phyloP scores from a whole-genome alignment of 2,888 invertebrate genomes.

The Crocallis elinguaria region DNA sequence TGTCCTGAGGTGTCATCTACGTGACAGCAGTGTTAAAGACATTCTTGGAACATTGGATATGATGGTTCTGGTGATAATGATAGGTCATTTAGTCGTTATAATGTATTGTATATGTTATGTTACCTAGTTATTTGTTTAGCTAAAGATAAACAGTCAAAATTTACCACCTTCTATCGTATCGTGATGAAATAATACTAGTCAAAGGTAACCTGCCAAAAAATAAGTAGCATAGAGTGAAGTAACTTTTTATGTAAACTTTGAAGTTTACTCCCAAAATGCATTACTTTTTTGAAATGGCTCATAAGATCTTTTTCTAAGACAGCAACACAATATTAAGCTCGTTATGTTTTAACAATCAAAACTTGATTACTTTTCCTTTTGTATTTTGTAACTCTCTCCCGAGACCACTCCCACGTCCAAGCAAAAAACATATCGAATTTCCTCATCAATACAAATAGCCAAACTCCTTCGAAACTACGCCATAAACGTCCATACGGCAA shows the following conservation, averaged over 20 bases:
- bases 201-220: no score
- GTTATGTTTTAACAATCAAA: no score
- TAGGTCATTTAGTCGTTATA: neutral
- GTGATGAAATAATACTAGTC: no score
- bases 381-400: neutral
- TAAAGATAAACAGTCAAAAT: no score
- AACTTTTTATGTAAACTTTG: no score
- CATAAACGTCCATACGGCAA: constrained; percentile 41
- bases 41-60: neutral
- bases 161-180: no score
- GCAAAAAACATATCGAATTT: constrained; percentile 33
- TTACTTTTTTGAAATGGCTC: no score
- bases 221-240: no score
- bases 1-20: neutral
- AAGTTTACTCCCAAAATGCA: no score
- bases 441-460: constrained; percentile 34
- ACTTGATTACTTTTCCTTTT: neutral
- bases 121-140: no score
- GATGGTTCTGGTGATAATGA: neutral
- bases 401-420: constrained; percentile 15
- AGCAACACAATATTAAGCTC: no score
- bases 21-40: neutral
- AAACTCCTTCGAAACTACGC: constrained; percentile 28
- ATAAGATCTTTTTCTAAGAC: no score
- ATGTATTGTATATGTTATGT: neutral